Base-by-base conservation (phyloP, 2,888 invertebrate genomes). In the Agapostemon virescens region DNA sequence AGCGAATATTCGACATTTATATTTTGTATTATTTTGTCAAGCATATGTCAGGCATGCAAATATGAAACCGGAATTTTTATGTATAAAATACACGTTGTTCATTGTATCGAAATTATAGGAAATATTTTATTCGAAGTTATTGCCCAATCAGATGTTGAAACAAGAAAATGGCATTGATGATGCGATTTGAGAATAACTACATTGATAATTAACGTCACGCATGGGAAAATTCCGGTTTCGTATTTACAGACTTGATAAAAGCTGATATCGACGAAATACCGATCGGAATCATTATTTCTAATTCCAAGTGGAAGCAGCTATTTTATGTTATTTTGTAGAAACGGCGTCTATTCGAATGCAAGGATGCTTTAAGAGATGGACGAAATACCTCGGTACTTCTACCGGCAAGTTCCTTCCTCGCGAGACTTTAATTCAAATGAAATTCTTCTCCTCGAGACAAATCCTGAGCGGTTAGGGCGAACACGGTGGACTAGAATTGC, bases 331-430 rank as follows among this genome's bases (percentile, higher is more conserved):
- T 5, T 33, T 33, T 33, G 5, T 33, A 33, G 2, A 4, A 33
- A n/a, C n/a, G n/a, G 55, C 26, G 26, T 55, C 55, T 17, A 55
- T 55, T 55, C 55, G 26, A 55, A 49, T 49, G n/a, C 49, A n/a
- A 11, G n/a, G 49, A n/a, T 11, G 4, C 49, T n/a, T 49, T 49
- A 49, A 49, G 49, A 49, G n/a, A 49, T 49, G n/a, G 49, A 49
- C 49, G 49, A 49, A 49, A 49, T 49, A 49, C 49, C 49, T 49
- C 49, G 49, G 49, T n/a, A 49, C 49, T 49, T 49, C 49, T 49
- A 11, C 49, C n/a, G 3, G 49, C 49, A 11, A n/a, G 49, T 49
- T 49, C n/a, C n/a, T 49, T 49, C 3, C 49, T 49, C 49, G 49
- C n/a, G 11, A 49, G 49, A 49, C 49, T 49, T n/a, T 49, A 49